Percentiles rank a stretch among this genome's conserved stretches.
These are phyloP conservation scores for Zaprionus inermis DNA, from an alignment of 1,140 invertebrate genomes.

Conservation along the genomic window DNA sequence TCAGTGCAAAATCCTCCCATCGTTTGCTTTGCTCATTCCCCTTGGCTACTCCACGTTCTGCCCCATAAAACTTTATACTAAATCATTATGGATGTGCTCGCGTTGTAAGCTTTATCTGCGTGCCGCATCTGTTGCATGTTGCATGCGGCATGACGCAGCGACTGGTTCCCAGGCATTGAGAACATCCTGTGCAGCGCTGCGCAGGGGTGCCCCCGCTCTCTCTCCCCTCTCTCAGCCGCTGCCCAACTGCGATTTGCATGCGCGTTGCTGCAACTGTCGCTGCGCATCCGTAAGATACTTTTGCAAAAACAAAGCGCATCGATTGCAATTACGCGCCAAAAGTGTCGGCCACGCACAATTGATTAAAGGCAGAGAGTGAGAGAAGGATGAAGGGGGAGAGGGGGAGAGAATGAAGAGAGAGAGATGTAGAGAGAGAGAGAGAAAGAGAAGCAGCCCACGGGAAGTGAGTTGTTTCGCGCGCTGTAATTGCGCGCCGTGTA, in stretches of 20 bases:
- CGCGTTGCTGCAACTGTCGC: background rate
- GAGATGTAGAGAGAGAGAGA: background rate
- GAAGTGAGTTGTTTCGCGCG: conserved; percentile 43
- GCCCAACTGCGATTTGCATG: conserved; percentile 27
- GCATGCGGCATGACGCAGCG: conserved; percentile 24
- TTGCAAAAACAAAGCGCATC: conserved; percentile 42
- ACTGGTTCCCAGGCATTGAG: conserved; percentile 59
- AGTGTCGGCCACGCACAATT: conserved; percentile 54
- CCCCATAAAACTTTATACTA: background rate
- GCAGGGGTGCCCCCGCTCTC: conserved; percentile 19
- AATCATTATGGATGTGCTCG: background rate
- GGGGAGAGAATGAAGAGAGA: background rate
- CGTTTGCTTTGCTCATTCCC: background rate
- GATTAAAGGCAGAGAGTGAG: conserved; percentile 36
- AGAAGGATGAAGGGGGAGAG: background rate
- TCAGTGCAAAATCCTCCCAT: background rate
- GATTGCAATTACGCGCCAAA: conserved; percentile 65
- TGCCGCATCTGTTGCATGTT: conserved; percentile 20
- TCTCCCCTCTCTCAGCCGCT: background rate
- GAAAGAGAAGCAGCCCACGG: background rate
- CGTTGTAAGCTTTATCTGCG: conserved; percentile 26
- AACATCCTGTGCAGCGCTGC: conserved; percentile 40
- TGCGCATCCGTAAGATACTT: conserved; percentile 49
- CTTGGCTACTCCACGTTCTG: background rate
- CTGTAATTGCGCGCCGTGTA: conserved; percentile 30